phyloP scores from a whole-genome alignment of 2,113 vertebrate species.

The Barbus barbus region DNA sequence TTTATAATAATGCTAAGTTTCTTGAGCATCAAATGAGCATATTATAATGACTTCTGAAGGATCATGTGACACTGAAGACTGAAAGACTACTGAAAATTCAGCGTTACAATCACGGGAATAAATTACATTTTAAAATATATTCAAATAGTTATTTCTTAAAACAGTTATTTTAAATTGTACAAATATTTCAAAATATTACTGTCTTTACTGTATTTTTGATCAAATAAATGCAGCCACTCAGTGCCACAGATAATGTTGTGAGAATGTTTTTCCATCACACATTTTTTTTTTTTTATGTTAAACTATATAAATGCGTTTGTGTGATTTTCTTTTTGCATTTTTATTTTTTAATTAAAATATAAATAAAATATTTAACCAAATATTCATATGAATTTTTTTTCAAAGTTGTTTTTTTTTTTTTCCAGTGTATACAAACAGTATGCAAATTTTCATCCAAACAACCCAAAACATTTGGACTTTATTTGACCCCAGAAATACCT shows the following conservation, averaged over 20 bases:
- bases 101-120: neutral
- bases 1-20: neutral
- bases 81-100: neutral
- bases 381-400: too few relatives aligned
- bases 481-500: conserved; percentile 74
- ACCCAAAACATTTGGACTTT: neutral
- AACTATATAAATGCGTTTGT: too few relatives aligned
- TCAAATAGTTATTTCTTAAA: neutral
- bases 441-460: neutral
- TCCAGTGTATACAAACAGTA: neutral
- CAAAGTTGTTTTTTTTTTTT: too few relatives aligned
- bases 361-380: neutral
- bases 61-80: neutral
- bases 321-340: too few relatives aligned
- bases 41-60: neutral
- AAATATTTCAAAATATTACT: neutral
- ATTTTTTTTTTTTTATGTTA: too few relatives aligned
- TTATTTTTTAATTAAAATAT: neutral
- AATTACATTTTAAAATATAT: neutral
- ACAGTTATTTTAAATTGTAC: too few relatives aligned
- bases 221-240: neutral
- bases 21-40: neutral
- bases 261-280: neutral
- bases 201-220: neutral
- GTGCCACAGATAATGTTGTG: neutral